Evolutionary conservation across 2,113 vertebrate genomes (phyloP).

Genomic region (Microtus ochrogaster): DNA sequence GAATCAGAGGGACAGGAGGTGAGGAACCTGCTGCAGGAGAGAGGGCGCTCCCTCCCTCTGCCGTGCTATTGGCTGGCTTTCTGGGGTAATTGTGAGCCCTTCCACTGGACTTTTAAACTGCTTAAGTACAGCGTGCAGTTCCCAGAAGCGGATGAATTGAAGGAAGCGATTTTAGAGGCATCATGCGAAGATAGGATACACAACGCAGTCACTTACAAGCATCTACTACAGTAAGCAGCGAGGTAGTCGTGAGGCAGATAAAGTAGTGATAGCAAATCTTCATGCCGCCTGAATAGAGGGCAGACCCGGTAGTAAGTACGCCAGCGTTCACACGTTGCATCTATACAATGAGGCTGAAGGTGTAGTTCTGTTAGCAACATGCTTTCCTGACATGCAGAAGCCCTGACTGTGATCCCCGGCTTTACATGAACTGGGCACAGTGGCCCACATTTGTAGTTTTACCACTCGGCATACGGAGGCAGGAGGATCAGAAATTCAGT

Average conservation of each 20-base stretch:
- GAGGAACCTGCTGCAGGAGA: rapidly evolving
- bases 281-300: background rate
- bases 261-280: background rate
- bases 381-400: background rate
- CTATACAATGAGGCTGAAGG: background rate
- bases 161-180: slow-evolving; percentile 18
- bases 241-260: background rate
- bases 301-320: background rate
- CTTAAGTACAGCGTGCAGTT: background rate
- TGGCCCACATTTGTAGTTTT: background rate
- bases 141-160: slow-evolving; percentile 50
- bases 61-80: background rate
- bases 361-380: background rate
- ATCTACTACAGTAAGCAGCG: background rate
- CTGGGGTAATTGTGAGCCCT: background rate
- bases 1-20: background rate
- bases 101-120: slow-evolving; percentile 18
- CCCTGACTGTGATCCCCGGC: background rate
- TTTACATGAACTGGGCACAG: background rate
- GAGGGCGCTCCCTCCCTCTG: too few relatives aligned
- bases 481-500: background rate
- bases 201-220: background rate
- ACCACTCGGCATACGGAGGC: background rate
- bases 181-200: background rate
- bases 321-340: background rate